Conservation (phyloP, 2,888 invertebrate genomes). For the Apotomis capreana region DNA sequence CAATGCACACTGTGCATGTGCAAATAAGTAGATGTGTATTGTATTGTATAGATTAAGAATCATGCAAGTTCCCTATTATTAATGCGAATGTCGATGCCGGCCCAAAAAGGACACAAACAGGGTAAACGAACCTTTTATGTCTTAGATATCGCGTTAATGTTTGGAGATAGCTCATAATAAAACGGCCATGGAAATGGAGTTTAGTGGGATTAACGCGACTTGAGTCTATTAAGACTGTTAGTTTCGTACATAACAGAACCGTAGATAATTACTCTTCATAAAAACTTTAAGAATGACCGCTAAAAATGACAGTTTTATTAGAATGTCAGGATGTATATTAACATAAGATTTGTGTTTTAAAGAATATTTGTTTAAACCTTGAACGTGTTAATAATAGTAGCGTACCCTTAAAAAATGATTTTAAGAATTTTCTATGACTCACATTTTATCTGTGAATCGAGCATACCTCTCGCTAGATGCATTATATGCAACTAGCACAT, state of each 20-base stretch:
- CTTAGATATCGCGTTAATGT: slow-evolving; percentile 20
- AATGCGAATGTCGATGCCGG: slow-evolving; percentile 14
- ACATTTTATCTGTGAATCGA: no score
- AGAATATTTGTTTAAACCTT: no score
- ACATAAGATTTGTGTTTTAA: no score
- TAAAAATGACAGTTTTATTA: neutral
- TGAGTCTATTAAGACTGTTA: neutral
- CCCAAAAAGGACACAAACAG: slow-evolving; percentile 15
- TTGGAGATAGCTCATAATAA: slow-evolving; percentile 30
- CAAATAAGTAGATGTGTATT: no score
- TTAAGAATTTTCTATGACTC: no score
- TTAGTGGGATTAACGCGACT: neutral
- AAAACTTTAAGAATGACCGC: neutral
- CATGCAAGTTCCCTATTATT: neutral
- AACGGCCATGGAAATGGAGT: slow-evolving; percentile 11
- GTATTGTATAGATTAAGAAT: no score
- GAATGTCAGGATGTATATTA: no score
- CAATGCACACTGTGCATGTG: no score
- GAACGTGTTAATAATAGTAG: no score
- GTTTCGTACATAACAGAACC: neutral
- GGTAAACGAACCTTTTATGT: slow-evolving; percentile 34
- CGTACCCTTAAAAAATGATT: no score
- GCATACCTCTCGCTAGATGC: no score
- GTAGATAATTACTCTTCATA: neutral
- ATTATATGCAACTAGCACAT: no score